Evolutionary conservation across 2,797 vertebrate genomes (phyloP).

Genomic region (Cygnus olor): DNA sequence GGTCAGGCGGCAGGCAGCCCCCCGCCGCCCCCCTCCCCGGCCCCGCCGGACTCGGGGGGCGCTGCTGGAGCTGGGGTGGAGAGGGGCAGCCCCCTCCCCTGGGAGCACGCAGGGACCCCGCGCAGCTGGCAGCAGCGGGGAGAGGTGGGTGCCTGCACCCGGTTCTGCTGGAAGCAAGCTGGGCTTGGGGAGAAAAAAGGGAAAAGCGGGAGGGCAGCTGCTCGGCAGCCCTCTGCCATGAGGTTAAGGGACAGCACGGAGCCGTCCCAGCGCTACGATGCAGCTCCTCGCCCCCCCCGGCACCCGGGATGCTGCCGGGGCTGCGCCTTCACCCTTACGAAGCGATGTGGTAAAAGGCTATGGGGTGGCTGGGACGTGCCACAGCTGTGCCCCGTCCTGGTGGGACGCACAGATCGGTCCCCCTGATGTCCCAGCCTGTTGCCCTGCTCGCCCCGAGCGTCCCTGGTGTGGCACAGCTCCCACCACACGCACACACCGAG

Average conservation of each 20-base stretch:
- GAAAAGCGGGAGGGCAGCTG: fast-evolving
- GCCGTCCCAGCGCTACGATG: fast-evolving
- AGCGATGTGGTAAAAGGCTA: fast-evolving
- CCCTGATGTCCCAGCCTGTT: too few species aligned
- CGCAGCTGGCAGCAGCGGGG: background rate
- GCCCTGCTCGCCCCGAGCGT: too few species aligned
- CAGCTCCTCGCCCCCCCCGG: background rate
- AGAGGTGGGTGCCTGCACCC: background rate
- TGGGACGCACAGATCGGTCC: fast-evolving
- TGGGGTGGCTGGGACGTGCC: background rate
- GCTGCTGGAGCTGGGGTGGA: background rate
- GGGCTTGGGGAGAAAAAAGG: background rate
- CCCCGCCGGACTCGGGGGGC: background rate
- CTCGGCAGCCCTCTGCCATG: fast-evolving
- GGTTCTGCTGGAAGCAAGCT: background rate
- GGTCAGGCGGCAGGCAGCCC: conserved; percentile 73
- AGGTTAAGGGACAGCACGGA: background rate
- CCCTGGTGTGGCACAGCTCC: fast-evolving
- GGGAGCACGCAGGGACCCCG: background rate
- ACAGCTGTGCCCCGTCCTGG: background rate
- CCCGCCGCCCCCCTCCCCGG: background rate
- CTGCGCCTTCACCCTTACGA: background rate
- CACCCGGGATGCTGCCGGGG: background rate
- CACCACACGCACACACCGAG: fast-evolving
- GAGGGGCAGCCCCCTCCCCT: background rate